Evolutionary conservation across 1,140 invertebrate genomes (phyloP).

Genomic region (Copidosoma floridanum): DNA sequence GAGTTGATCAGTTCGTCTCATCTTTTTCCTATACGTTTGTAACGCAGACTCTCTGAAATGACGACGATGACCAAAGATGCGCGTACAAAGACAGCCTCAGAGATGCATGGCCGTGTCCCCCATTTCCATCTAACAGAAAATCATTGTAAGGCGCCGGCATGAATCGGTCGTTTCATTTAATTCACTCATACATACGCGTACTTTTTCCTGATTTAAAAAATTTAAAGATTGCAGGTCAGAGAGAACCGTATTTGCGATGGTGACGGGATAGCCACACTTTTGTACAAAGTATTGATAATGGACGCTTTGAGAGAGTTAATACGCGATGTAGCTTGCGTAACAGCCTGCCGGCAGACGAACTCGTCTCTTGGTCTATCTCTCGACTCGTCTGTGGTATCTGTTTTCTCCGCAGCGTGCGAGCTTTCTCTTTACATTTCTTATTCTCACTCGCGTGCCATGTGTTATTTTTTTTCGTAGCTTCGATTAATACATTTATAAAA

Average conservation of each 20-base stretch:
- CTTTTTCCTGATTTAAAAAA: background rate
- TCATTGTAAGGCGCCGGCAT: constrained; percentile 44
- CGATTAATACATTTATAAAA: constrained; percentile 20
- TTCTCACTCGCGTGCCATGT: background rate
- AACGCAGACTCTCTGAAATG: no score
- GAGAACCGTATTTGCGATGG: no score
- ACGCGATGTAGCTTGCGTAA: constrained; percentile 28
- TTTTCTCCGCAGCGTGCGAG: no score
- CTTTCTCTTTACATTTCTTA: background rate
- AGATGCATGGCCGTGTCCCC: constrained; percentile 40
- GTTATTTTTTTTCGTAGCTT: no score
- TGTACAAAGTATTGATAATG: constrained; percentile 47
- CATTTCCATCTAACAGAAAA: constrained; percentile 47
- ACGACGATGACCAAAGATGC: background rate
- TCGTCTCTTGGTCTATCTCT: no score
- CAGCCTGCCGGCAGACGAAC: background rate
- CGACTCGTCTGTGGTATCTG: background rate
- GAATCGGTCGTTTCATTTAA: constrained; percentile 36
- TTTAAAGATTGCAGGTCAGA: constrained; percentile 12
- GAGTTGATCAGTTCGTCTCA: no score
- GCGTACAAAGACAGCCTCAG: no score
- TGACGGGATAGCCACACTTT: constrained; percentile 29
- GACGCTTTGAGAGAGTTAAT: constrained; percentile 30
- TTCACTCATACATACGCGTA: no score
- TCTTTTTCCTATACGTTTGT: no score